Conservation (phyloP, 2,888 invertebrate species). For the Xanthorhoe designata region DNA sequence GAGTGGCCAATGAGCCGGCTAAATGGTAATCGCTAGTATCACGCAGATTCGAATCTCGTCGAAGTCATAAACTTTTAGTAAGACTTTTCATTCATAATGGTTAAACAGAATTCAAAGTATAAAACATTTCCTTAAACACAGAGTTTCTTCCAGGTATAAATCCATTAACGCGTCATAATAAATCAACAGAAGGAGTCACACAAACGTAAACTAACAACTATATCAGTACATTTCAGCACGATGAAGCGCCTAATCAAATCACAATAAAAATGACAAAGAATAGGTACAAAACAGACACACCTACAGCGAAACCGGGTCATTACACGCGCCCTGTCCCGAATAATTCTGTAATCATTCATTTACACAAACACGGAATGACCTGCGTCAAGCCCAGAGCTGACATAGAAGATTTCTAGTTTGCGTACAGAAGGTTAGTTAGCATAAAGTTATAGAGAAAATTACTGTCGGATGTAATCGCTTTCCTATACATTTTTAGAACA, state of each 20-base stretch:
- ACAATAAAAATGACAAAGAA: conserved; percentile 33
- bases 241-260: conserved; percentile 28
- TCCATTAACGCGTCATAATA: background rate
- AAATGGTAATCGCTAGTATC: too few relatives aligned
- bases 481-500: too few relatives aligned
- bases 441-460: background rate
- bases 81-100: too few relatives aligned
- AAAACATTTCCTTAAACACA: too few relatives aligned
- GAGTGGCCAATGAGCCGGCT: too few relatives aligned
- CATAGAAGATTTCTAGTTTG: conserved; percentile 42
- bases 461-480: too few relatives aligned
- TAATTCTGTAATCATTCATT: conserved; percentile 65
- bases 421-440: conserved; percentile 19
- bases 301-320: conserved; percentile 42
- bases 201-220: too few relatives aligned
- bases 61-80: too few relatives aligned
- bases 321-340: conserved; percentile 53
- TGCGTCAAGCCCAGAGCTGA: conserved; percentile 40
- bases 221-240: conserved; percentile 12
- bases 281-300: conserved; percentile 40
- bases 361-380: conserved; percentile 61
- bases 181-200: background rate
- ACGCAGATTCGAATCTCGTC: too few relatives aligned
- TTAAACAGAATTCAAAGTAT: too few relatives aligned
- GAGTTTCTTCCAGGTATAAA: too few relatives aligned